Percentiles rank a stretch among this genome's conserved stretches.
These are phyloP conservation scores for Urophycis tenuis DNA, from an alignment of 2,797 vertebrate genomes.

Conservation along the genomic window DNA sequence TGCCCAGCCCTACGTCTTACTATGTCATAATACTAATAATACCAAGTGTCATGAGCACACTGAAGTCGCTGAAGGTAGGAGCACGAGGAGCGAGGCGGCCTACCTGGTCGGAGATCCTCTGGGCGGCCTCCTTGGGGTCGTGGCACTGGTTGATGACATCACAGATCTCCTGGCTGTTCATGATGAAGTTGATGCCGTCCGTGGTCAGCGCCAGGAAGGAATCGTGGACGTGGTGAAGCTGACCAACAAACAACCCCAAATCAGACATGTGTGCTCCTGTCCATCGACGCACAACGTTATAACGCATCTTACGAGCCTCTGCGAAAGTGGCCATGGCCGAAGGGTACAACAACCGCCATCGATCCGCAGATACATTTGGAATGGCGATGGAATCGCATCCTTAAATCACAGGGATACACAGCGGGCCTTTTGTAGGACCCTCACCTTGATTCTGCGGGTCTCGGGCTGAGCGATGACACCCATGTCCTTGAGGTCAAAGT, in stretches of 20 bases:
- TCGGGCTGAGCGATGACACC: conserved; percentile 96
- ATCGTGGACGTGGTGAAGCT: conserved; percentile 87
- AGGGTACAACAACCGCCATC: no score
- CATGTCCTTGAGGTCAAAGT: conserved; percentile 86
- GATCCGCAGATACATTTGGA: no score
- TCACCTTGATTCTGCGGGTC: conserved; percentile 81
- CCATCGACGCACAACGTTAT: no score
- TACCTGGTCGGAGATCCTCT: conserved; percentile 92
- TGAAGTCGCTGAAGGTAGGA: background rate
- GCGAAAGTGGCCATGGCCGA: no score
- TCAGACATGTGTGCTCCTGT: background rate
- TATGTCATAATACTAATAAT: no score
- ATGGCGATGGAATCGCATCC: background rate
- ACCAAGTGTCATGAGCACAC: no score
- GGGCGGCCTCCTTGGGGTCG: conserved; percentile 89
- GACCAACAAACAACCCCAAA: conserved; percentile 3
- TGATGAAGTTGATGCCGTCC: conserved; percentile 95
- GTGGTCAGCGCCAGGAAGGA: conserved; percentile 93
- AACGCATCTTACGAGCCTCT: no score
- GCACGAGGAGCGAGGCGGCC: background rate
- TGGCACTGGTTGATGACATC: conserved; percentile 89
- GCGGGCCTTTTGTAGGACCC: conserved; percentile 20
- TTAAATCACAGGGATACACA: no score
- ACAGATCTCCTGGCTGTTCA: conserved; percentile 98
- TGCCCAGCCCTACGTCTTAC: no score